phyloP scores from a whole-genome alignment of 35 echinoderm and acorn worm genomes.

The Lytechinus variegatus region DNA sequence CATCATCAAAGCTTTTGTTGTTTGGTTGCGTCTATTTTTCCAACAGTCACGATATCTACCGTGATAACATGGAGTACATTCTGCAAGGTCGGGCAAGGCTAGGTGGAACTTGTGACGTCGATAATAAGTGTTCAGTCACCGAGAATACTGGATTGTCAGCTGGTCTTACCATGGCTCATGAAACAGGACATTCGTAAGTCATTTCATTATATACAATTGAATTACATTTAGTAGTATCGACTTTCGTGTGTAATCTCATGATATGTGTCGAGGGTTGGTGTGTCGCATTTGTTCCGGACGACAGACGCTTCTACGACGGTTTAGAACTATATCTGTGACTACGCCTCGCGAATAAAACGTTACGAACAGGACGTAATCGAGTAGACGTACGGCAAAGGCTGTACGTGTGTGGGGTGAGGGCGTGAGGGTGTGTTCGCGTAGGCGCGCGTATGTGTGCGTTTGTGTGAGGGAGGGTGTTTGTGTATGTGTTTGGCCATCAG shows the following conservation, averaged over 20 bases:
- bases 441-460: background rate
- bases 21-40: background rate
- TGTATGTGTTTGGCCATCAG: background rate
- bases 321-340: no score
- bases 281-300: no score
- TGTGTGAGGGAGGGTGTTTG: no score
- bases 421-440: background rate
- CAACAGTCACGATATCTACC: background rate
- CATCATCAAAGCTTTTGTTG: background rate
- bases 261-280: no score
- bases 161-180: constrained; percentile 24
- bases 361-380: no score
- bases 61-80: constrained; percentile 2
- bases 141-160: background rate
- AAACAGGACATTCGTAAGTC: constrained; percentile 45
- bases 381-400: background rate
- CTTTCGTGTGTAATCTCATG: no score
- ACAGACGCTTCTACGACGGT: no score
- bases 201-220: background rate
- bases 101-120: background rate
- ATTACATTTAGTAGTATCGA: no score
- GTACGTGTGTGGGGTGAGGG: background rate
- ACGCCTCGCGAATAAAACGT: no score
- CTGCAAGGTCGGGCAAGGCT: background rate
- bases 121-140: constrained; percentile 12